Evolutionary conservation across 2,797 vertebrate genomes (phyloP).

Genomic region (Cynopterus sphinx): DNA sequence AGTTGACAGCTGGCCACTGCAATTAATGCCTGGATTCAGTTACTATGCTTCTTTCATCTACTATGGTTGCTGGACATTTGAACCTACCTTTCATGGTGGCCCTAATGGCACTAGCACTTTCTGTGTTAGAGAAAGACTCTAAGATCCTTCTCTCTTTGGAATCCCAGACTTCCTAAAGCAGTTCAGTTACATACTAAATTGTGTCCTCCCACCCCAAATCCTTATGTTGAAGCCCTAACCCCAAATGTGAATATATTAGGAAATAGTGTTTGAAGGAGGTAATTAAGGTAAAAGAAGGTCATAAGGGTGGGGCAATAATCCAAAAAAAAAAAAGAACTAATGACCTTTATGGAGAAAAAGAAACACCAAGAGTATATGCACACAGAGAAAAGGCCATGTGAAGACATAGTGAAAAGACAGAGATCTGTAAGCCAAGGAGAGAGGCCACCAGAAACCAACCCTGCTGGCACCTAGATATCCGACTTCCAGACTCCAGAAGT

Average conservation of each 20-base stretch:
- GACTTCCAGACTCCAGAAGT: neutral
- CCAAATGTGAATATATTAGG: neutral
- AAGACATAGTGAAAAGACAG: neutral
- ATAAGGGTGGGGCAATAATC: neutral
- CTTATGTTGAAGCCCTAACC: neutral
- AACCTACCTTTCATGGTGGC: neutral
- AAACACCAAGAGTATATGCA: fast-evolving
- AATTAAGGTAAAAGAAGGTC: neutral
- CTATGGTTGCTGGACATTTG: neutral
- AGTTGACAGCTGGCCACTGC: neutral
- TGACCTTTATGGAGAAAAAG: neutral
- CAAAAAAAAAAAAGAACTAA: neutral
- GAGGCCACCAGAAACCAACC: neutral
- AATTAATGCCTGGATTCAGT: neutral
- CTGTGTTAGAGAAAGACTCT: neutral
- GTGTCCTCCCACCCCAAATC: no score
- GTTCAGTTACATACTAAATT: neutral
- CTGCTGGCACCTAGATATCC: neutral
- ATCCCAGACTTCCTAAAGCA: neutral
- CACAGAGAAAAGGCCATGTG: no score
- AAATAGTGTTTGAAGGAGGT: neutral
- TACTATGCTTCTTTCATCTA: neutral
- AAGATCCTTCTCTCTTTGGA: neutral
- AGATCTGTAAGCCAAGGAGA: neutral
- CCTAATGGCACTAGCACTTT: neutral